Base-by-base conservation (phyloP, 2,113 vertebrate genomes). In the Opisthocomus hoazin region DNA sequence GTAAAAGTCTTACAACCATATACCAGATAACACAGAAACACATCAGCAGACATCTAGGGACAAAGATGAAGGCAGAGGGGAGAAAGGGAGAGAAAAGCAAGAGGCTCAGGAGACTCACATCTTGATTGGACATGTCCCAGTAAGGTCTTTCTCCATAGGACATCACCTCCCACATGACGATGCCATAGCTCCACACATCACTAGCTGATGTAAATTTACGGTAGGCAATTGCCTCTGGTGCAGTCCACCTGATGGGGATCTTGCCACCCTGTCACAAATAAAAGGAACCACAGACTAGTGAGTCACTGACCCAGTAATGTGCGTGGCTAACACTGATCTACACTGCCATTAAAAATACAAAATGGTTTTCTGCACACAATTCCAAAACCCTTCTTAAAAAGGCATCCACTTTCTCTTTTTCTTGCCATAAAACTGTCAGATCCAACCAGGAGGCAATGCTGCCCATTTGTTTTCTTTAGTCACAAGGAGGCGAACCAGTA, bases 81-180 rank as follows among this genome's bases (percentile, higher is more conserved):
- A n/a, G 11, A n/a, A 78, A 66, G 34, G 37, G 29, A 78, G 29
- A 56, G 43, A 9, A 84, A 14, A 58, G 0, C 64, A 66, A 45
- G 34, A 77, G 16, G 43, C 34, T 60, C 57, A 73, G 61, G 63
- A 82, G 48, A 97, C 99, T 99, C 97, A 99, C 99, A 17, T 99
- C 99, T 97, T 99, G 99, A 93, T 99, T 99, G 78, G 99, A 99
- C 99, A 99, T 99, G 81, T 99, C 99, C 99, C 99, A 99, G 58
- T 99, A 99, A n/a, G 99, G 99, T 16, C 99, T 98, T 91, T 99
- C 99, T 86, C 99, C 99, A 0, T 99, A 99, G 57, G 99, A 99
- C 99, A 99, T 99, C 98, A 99, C 99, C 97, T 99, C 99, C 99
- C 99, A 99, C 99, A 99, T 99, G 95, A 99, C 99, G 15, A 99